Evolutionary conservation across 1,140 invertebrate genomes (phyloP).

Genomic region (Heliothis virescens): DNA sequence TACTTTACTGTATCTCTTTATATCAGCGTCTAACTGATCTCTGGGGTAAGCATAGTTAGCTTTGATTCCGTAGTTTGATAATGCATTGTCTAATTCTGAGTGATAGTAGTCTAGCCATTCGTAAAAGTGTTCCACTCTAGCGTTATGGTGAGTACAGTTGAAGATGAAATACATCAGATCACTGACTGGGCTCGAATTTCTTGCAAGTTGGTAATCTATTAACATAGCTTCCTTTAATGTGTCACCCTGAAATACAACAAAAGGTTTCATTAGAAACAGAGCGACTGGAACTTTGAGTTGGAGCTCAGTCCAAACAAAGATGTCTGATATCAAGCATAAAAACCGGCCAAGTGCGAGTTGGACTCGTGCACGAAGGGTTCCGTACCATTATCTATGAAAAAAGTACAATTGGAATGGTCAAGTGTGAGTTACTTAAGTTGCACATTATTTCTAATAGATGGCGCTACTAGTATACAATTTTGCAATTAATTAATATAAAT

Average conservation of each 20-base stretch:
- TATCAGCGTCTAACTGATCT: conserved; percentile 58
- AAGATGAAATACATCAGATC: conserved; percentile 58
- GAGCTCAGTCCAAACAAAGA: too few relatives aligned
- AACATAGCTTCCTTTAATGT: conserved; percentile 50
- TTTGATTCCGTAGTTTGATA: conserved; percentile 56
- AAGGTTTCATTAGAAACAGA: too few relatives aligned
- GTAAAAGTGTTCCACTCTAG: conserved; percentile 52
- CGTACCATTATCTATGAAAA: too few relatives aligned
- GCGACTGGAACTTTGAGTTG: too few relatives aligned
- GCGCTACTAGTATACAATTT: too few relatives aligned
- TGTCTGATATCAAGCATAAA: too few relatives aligned
- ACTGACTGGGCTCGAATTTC: conserved; percentile 49
- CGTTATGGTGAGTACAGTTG: conserved; percentile 58
- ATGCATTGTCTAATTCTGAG: conserved; percentile 50
- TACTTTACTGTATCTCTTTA: conserved; percentile 56
- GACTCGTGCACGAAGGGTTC: too few relatives aligned
- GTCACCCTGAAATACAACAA: conserved; percentile 56
- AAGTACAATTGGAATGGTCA: too few relatives aligned
- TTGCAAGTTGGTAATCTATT: conserved; percentile 61
- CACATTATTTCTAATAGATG: too few relatives aligned
- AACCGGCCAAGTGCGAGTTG: too few relatives aligned
- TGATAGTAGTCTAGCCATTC: conserved; percentile 65
- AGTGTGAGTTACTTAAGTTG: too few relatives aligned
- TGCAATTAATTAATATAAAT: too few relatives aligned
- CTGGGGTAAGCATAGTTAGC: conserved; percentile 51